Base-by-base conservation (phyloP, 2,888 invertebrate species). In the Malthinus flaveolus region DNA sequence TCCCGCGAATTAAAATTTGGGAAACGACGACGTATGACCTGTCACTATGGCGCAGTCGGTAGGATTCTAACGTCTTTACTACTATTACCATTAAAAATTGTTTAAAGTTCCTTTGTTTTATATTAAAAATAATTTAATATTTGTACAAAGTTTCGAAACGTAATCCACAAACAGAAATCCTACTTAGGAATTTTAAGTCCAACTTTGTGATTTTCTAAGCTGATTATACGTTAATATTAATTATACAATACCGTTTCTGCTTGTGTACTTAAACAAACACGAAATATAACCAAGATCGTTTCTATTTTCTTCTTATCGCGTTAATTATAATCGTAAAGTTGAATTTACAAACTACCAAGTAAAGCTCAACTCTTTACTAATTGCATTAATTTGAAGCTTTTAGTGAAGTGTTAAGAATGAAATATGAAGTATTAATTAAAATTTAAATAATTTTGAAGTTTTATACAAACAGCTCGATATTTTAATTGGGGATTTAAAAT, bases 101-200 rank as follows among this genome's bases (percentile, higher is more conserved):
- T n/a, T n/a, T n/a, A n/a, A n/a, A n/a, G n/a, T n/a, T n/a, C n/a
- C n/a, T n/a, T n/a, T n/a, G n/a, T n/a, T n/a, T 23, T 23, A 23
- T 23, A 23, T 23, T 23, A n/a, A n/a, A n/a, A n/a, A n/a, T n/a
- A 23, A 23, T 23, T 23, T 23, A 5, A 23, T 68, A 66, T 68
- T 68, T 68, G 65, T 67, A 62, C 59, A 58, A 65, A 66, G 64
- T 68, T 66, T 65, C 67, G 65, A 66, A 62, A 65, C 63, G 60
- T 68, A 68, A 70, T 70, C 68, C 64, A 63, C 65, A 68, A 68
- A 70, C 66, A 68, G 68, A 68, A 70, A 65, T 70, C 60, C 67
- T 57, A 68, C 65, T 68, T 68, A 68, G 65, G 61, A 66, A 68
- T 68, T 66, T 68, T 67, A 67, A 68, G 59, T 65, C 63, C 66